These are phyloP conservation scores for Haplotaxodon microlepis DNA, from an alignment of 2,113 vertebrate species.

Conservation along the genomic window DNA sequence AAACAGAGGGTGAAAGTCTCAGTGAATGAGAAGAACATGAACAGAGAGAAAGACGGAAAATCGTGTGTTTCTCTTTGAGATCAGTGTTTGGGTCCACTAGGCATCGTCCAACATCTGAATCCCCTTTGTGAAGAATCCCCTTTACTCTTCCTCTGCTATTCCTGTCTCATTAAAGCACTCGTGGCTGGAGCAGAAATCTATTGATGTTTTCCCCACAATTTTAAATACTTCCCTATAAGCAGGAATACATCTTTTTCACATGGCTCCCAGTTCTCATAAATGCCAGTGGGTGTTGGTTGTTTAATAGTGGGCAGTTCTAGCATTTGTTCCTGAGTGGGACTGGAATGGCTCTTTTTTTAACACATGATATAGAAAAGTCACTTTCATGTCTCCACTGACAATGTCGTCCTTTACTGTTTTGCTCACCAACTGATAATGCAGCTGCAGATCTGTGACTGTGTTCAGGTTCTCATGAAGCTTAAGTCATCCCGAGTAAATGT, in stretches of 20 bases:
- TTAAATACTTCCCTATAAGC: background rate
- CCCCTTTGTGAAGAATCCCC: background rate
- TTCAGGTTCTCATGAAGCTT: background rate
- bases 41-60: background rate
- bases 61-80: background rate
- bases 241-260: background rate
- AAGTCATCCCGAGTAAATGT: background rate
- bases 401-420: background rate
- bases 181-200: background rate
- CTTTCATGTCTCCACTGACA: background rate
- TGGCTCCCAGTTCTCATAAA: background rate
- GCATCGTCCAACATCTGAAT: background rate
- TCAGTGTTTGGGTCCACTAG: background rate
- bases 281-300: background rate
- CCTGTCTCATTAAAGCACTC: conserved; percentile 20
- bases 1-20: background rate
- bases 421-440: background rate
- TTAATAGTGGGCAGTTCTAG: background rate
- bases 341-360: background rate
- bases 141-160: background rate
- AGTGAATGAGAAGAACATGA: background rate
- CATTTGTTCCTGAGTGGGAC: background rate
- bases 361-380: background rate
- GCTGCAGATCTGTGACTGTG: background rate
- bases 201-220: background rate